Evolutionary conservation across 2,888 invertebrate species (phyloP).

Genomic region (Strigamia crassipes): DNA sequence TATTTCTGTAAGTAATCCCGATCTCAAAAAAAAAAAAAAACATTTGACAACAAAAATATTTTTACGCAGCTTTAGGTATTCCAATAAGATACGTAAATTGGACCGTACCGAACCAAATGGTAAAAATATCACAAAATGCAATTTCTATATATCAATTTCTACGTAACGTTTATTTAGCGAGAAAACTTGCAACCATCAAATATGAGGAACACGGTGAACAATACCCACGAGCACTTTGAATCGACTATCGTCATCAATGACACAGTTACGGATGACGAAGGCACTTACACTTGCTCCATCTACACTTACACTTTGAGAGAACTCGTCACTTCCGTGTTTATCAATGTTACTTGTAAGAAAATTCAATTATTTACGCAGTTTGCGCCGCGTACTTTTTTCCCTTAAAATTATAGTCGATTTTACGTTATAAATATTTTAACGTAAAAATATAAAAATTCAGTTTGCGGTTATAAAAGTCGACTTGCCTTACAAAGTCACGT

Average conservation of each 20-base stretch:
- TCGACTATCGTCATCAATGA: not conserved
- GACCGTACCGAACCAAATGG: not conserved
- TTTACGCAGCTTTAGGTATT: not conserved
- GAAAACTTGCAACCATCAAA: not conserved
- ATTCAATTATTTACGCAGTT: too few relatives aligned
- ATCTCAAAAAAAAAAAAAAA: not conserved
- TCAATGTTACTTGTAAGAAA: not conserved
- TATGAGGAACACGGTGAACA: not conserved
- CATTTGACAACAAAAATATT: not conserved
- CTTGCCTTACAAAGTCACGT: too few relatives aligned
- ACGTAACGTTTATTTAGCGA: too few relatives aligned
- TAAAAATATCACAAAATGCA: not conserved
- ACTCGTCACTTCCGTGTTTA: not conserved
- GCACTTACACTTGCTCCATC: not conserved
- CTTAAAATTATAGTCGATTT: too few relatives aligned
- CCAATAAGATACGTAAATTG: constrained; percentile 3
- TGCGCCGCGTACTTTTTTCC: too few relatives aligned
- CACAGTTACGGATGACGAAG: not conserved
- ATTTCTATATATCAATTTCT: too few relatives aligned
- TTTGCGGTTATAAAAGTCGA: too few relatives aligned
- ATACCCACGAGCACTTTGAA: not conserved
- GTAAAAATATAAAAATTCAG: too few relatives aligned
- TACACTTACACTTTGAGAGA: not conserved
- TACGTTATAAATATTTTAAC: too few relatives aligned
- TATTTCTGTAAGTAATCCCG: not conserved